Evolutionary conservation across 2,797 vertebrate genomes (phyloP).

Genomic region (Sebastes goodei): DNA sequence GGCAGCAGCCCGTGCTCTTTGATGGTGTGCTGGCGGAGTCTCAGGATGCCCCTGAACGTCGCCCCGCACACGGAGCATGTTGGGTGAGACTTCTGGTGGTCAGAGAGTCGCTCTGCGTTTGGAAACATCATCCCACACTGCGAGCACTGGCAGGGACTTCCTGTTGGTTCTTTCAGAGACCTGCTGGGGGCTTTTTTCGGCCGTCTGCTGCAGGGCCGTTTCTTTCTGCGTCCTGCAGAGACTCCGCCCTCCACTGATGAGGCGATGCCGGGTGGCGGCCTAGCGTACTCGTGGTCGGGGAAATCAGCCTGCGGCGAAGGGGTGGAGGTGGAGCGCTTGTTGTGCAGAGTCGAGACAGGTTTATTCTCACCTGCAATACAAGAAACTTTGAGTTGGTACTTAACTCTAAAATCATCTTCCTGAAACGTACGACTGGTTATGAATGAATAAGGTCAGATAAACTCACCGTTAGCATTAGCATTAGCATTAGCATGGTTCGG

Average conservation of each 20-base stretch:
- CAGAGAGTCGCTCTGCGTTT: constrained; percentile 24
- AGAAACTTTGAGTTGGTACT: not conserved
- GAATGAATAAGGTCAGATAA: not conserved
- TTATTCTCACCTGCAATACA: constrained; percentile 17
- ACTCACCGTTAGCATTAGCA: constrained; percentile 3
- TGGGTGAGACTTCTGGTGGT: constrained; percentile 46
- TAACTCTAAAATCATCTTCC: not conserved
- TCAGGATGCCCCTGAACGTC: constrained; percentile 36
- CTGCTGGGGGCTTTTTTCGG: fast-evolving
- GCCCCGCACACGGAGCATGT: constrained; percentile 29
- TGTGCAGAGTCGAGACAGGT: not conserved
- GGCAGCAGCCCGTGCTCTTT: constrained; percentile 49
- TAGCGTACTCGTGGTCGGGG: constrained; percentile 50
- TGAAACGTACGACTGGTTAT: not conserved
- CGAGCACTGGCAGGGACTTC: not conserved
- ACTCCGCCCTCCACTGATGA: not conserved
- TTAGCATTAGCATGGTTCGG: not conserved
- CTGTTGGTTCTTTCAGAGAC: fast-evolving
- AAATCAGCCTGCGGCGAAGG: not conserved
- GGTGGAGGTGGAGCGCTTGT: not conserved
- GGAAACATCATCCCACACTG: constrained; percentile 56
- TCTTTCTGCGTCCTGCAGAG: not conserved
- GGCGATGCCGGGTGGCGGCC: fast-evolving
- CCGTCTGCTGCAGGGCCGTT: fast-evolving
- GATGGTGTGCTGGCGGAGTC: constrained; percentile 44